Conservation (phyloP, 2,888 invertebrate species). For the Troilus luridus region DNA sequence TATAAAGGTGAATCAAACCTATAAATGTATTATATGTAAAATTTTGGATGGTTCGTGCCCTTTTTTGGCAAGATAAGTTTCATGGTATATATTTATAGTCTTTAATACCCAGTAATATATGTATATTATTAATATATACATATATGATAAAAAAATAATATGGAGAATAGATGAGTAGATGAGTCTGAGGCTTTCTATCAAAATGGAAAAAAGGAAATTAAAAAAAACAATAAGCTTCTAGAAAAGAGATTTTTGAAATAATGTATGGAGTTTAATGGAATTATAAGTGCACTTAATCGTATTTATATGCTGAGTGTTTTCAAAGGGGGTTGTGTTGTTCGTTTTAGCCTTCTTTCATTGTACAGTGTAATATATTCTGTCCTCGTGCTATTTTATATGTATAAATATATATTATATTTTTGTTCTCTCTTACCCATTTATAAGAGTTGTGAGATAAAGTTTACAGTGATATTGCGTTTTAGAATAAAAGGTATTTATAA, state of each 20-base stretch:
- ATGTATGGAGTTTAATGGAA: slow-evolving; percentile 41
- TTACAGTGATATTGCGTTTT: slow-evolving; percentile 26
- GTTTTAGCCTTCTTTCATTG: slow-evolving; percentile 51
- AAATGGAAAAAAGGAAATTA: background rate
- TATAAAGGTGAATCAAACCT: slow-evolving; percentile 12
- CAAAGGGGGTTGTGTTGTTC: slow-evolving; percentile 52
- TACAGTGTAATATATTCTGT: slow-evolving; percentile 57
- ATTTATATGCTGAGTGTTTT: slow-evolving; percentile 55
- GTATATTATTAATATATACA: background rate
- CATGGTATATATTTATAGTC: background rate
- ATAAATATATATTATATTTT: slow-evolving; percentile 46
- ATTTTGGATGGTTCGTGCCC: slow-evolving; percentile 34
- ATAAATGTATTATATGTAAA: slow-evolving; percentile 41
- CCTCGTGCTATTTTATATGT: slow-evolving; percentile 46
- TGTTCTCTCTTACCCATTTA: slow-evolving; percentile 27
- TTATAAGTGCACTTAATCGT: slow-evolving; percentile 57
- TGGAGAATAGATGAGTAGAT: background rate
- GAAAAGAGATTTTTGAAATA: slow-evolving; percentile 4
- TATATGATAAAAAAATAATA: background rate
- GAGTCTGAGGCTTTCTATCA: slow-evolving; percentile 13
- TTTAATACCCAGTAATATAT: slow-evolving; percentile 2
- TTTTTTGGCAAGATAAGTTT: slow-evolving; percentile 30
- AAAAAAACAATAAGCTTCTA: slow-evolving; percentile 27
- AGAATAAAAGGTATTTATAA: slow-evolving; percentile 22
- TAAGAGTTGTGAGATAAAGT: slow-evolving; percentile 42